Percentiles rank a stretch among this genome's conserved stretches.
Evolutionary conservation across 2,113 vertebrate genomes (phyloP).

Genomic region (Chlorodrepanis virens): DNA sequence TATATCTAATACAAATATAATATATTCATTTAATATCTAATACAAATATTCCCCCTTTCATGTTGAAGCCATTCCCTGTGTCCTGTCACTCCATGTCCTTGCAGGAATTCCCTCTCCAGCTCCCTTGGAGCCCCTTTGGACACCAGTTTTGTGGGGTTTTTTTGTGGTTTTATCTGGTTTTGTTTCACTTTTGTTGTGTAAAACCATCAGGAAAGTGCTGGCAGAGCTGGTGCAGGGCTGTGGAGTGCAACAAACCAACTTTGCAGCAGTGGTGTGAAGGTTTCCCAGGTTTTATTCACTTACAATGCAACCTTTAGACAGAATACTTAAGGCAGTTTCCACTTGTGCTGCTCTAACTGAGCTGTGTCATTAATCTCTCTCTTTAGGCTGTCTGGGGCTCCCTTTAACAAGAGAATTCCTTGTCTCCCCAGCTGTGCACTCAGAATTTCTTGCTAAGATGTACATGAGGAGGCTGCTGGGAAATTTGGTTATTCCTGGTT

Average conservation of each 20-base stretch:
- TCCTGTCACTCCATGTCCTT: accelerated
- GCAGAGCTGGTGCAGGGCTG: background rate
- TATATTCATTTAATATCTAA: no score
- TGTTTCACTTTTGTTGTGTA: background rate
- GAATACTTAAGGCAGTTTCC: background rate
- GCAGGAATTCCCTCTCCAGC: background rate
- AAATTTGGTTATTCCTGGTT: background rate
- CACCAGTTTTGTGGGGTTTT: background rate
- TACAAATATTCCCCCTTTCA: no score
- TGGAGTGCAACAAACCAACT: no score
- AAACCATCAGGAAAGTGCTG: background rate
- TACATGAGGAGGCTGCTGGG: background rate
- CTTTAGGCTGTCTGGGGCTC: background rate
- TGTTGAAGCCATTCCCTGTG: background rate
- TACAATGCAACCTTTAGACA: background rate
- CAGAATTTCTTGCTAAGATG: background rate
- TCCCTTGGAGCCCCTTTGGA: background rate
- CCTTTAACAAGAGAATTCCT: background rate
- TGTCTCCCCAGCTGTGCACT: background rate
- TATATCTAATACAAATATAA: no score
- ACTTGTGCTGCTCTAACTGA: background rate
- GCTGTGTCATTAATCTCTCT: background rate
- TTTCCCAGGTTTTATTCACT: background rate
- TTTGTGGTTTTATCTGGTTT: background rate
- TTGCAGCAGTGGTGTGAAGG: background rate